Percentiles rank a stretch among this genome's conserved stretches.
Conservation (phyloP, 2,113 vertebrate genomes). For the Xenus cinereus region DNA sequence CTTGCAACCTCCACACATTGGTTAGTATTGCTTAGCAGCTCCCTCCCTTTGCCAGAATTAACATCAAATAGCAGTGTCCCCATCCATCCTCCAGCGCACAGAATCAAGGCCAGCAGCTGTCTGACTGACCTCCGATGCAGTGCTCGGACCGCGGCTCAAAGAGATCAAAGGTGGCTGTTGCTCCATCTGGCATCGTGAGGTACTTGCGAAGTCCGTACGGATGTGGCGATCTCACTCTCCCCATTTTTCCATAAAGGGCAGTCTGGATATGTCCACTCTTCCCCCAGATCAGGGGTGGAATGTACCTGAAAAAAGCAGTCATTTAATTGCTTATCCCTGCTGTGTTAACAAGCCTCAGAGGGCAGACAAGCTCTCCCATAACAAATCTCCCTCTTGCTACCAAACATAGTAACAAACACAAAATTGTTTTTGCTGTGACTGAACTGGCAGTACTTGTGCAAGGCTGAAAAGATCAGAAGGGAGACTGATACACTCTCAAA, state of each 20-base stretch:
- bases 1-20: not conserved
- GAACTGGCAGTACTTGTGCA: not conserved
- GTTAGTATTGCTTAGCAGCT: not conserved
- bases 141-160: slow-evolving; percentile 91
- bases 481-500: not conserved
- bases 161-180: slow-evolving; percentile 96
- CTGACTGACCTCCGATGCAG: slow-evolving; percentile 87
- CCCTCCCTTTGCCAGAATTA: not conserved
- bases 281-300: slow-evolving; percentile 95
- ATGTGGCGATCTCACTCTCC: slow-evolving; percentile 90
- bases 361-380: not conserved
- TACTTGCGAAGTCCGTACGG: slow-evolving; percentile 91
- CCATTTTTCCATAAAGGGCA: slow-evolving; percentile 95
- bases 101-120: not conserved
- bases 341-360: not conserved
- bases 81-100: not conserved
- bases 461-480: not conserved
- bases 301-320: slow-evolving; percentile 82
- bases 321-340: not conserved
- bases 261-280: slow-evolving; percentile 98
- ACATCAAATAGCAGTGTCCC: not conserved
- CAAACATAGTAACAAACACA: not conserved
- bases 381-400: not conserved
- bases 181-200: slow-evolving; percentile 93
- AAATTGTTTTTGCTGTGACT: not conserved